Conservation (phyloP, 2,113 vertebrate species). For the Gopherus flavomarginatus region DNA sequence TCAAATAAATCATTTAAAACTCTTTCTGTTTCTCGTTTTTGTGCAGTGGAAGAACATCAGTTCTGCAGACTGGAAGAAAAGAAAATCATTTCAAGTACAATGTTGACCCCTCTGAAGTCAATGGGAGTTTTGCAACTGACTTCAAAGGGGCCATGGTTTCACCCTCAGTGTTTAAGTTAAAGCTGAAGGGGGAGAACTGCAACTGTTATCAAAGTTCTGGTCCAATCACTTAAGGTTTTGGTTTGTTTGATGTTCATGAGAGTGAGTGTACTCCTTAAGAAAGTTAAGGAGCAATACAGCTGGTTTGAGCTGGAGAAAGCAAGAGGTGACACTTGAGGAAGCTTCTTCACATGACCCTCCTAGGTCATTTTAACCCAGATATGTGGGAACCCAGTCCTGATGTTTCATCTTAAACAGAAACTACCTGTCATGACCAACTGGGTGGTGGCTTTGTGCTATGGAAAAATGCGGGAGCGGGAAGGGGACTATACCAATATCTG, state of each 20-base stretch:
- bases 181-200: not conserved
- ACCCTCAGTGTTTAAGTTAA: not conserved
- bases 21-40: slow-evolving; percentile 58
- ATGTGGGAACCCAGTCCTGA: not conserved
- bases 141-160: not conserved
- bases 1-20: slow-evolving; percentile 91
- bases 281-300: rapidly evolving
- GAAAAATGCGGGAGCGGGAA: not conserved
- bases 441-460: not conserved
- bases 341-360: not conserved
- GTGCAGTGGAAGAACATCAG: slow-evolving; percentile 51
- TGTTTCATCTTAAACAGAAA: not conserved
- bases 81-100: not conserved
- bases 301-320: not conserved
- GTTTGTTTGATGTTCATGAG: not conserved
- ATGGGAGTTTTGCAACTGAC: not conserved
- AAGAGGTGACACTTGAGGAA: not conserved
- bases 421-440: not conserved
- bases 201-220: not conserved
- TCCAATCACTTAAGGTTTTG: not conserved
- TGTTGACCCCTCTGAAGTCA: not conserved
- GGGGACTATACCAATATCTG: not conserved
- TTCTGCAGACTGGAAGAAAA: not conserved
- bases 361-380: not conserved
- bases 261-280: not conserved